Evolutionary conservation across 1,140 invertebrate genomes (phyloP), one percentile per base, ranked within the genome.

Genomic region (Mamestra configurata): DNA sequence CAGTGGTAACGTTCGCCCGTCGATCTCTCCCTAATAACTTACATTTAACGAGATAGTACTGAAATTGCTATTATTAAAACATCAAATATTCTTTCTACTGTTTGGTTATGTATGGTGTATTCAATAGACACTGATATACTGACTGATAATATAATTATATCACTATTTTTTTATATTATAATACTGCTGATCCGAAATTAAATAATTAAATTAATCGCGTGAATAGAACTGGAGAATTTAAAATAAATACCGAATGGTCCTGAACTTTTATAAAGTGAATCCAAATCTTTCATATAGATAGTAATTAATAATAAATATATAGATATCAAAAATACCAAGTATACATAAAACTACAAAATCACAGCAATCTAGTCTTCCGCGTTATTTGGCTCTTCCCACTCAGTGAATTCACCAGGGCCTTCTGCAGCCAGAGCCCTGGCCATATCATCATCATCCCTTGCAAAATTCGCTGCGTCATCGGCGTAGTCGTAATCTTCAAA

Each of bases 241-340:
- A 49, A 4, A 49, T 4, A 49, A 1, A 15, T n/a, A n/a, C 13
- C 31, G 27, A 64, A 18, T 37, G 27, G 27, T 64, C 43, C 43
- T n/a, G 27, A 18, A 15, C 0, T 31, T 22, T 15, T 10, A 27
- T 59, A 59, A 59, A 59, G 55, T 24, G 24, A 31, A 70, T 70
- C 40, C 66, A 70, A 70, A 49, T 24, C 13, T 70, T 70, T 2
- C 0, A 40, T 40, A 40, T 13, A 68, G 7, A n/a, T 46, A 66
- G 27, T 66, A 66, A 66, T 35, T 8, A 61, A 64, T 10, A 46
- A 46, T 10, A 13, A n/a, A 13, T 10, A 40, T 61, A 70, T 49
- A 68, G 7, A 70, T 70, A 70, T 70, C 66, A 70, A 70, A 70
- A 70, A 70, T 70, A 70, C 66, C 49, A 20, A 2, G 35, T 20